These are phyloP conservation scores for Cryptocheilus praepositus DNA, from an alignment of 2,888 invertebrate genomes.

Conservation along the genomic window DNA sequence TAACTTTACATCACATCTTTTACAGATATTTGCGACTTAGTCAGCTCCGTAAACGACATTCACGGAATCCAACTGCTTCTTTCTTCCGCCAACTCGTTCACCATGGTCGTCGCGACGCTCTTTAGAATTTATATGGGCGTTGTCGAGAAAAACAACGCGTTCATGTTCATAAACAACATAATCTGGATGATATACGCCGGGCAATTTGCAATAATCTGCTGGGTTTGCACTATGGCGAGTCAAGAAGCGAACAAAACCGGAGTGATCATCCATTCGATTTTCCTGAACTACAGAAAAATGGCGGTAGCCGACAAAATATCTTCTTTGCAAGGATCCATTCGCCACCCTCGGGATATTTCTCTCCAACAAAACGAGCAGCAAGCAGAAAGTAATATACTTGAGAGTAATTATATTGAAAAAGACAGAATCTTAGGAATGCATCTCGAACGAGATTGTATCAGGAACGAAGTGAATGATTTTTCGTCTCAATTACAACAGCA, in stretches of 20 bases:
- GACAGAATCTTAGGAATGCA: constrained; percentile 36
- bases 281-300: constrained; percentile 35
- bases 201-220: constrained; percentile 59
- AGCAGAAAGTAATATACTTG: constrained; percentile 12
- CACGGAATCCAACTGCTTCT: constrained; percentile 60
- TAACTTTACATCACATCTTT: too few species aligned
- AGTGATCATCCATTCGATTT: constrained; percentile 46
- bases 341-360: not conserved
- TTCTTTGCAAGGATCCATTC: not conserved
- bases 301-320: not conserved
- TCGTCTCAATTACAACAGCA: constrained; percentile 58
- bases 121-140: constrained; percentile 66
- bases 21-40: constrained; percentile 54
- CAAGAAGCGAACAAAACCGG: constrained; percentile 57
- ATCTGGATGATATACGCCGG: constrained; percentile 61
- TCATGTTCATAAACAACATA: constrained; percentile 63
- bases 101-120: constrained; percentile 63
- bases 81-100: constrained; percentile 62
- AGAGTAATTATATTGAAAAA: constrained; percentile 30
- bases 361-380: not conserved
- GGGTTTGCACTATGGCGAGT: constrained; percentile 51
- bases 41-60: constrained; percentile 54
- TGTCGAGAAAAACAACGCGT: constrained; percentile 54
- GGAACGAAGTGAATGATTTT: constrained; percentile 61
- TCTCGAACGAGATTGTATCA: constrained; percentile 43